A percentile compares a stretch with the other conserved stretches of the same genome.
Evolutionary conservation across 2,113 vertebrate genomes (phyloP).

Genomic region (Australoheros scitulus): DNA sequence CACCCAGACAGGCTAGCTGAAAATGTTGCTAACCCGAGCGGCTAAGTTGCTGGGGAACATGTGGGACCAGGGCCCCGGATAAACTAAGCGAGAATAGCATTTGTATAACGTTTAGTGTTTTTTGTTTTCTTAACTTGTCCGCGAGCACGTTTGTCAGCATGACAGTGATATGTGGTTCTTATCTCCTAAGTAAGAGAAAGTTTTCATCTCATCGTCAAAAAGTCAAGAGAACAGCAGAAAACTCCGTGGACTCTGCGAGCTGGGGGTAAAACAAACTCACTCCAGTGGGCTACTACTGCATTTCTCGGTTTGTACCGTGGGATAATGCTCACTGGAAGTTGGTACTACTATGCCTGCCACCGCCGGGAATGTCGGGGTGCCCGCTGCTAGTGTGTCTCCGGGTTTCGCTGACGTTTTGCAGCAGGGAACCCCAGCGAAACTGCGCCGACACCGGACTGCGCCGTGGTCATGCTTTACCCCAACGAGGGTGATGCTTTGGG

Average conservation of each 20-base stretch:
- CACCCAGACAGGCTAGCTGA: slow-evolving; percentile 58
- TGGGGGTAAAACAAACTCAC: slow-evolving; percentile 1
- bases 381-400: not conserved
- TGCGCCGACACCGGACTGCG: slow-evolving; percentile 43
- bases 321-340: not conserved
- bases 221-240: not conserved
- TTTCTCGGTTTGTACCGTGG: not conserved
- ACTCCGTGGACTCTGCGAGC: not conserved
- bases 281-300: accelerated
- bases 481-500: no score
- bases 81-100: not conserved
- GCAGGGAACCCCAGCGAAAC: slow-evolving; percentile 42
- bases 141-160: not conserved
- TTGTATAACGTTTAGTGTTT: not conserved
- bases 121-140: not conserved
- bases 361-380: slow-evolving; percentile 1
- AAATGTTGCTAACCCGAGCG: slow-evolving; percentile 66
- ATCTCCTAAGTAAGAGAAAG: not conserved
- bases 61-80: slow-evolving; percentile 55
- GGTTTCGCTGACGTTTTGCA: slow-evolving; percentile 23
- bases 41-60: slow-evolving; percentile 60
- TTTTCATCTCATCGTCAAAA: not conserved
- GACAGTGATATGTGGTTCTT: not conserved
- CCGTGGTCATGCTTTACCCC: slow-evolving; percentile 42
- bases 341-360: not conserved